Conservation (phyloP, 2,888 invertebrate genomes). For the Frankliniella intonsa region DNA sequence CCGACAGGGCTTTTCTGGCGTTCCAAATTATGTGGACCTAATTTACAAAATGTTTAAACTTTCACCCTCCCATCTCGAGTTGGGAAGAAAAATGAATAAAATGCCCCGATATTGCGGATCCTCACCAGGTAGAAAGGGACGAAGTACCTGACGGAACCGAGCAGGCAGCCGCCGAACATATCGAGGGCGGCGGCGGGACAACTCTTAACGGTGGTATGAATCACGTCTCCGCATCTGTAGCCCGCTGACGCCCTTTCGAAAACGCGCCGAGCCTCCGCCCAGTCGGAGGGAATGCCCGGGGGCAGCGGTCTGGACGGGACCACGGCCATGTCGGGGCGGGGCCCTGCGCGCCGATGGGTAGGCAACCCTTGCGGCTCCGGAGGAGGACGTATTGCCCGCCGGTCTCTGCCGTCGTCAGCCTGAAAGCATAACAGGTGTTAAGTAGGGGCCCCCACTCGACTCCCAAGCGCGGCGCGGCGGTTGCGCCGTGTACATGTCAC, state of each 20-base stretch:
- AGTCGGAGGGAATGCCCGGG: slow-evolving; percentile 11
- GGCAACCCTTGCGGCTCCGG: background rate
- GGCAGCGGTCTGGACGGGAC: background rate
- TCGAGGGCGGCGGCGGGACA: background rate
- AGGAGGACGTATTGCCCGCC: too few relatives aligned
- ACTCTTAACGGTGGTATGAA: background rate
- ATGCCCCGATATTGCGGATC: background rate
- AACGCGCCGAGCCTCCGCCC: background rate
- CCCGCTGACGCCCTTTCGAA: background rate
- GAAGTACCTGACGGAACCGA: background rate
- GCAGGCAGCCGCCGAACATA: background rate
- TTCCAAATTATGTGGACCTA: background rate
- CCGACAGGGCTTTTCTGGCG: background rate
- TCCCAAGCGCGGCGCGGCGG: too few relatives aligned
- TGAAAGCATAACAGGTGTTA: too few relatives aligned
- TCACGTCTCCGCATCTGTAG: background rate
- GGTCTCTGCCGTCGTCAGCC: too few relatives aligned
- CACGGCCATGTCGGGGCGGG: background rate
- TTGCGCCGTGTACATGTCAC: too few relatives aligned
- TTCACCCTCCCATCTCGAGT: too few relatives aligned
- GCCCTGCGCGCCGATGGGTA: background rate
- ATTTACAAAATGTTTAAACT: too few relatives aligned
- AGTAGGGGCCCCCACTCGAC: too few relatives aligned
- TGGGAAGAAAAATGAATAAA: background rate
- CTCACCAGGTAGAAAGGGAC: background rate